Evolutionary conservation across 1,140 invertebrate species (phyloP).

Genomic region (Heliconius hewitsoni): DNA sequence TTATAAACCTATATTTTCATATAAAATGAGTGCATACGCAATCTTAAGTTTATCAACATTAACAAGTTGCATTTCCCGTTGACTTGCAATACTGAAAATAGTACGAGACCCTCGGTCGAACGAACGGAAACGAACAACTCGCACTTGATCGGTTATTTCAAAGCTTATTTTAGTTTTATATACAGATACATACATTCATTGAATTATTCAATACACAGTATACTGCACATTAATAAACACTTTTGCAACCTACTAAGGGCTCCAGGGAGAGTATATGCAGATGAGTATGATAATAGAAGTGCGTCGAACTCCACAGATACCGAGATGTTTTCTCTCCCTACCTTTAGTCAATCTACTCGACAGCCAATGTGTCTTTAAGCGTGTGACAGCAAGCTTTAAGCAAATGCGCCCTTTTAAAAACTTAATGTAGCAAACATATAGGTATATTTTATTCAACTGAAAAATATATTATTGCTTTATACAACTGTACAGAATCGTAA

Average conservation of each 20-base stretch:
- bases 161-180: background rate
- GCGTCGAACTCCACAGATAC: constrained; percentile 15
- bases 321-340: constrained; percentile 4
- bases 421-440: background rate
- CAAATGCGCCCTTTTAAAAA: constrained; percentile 32
- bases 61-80: no score
- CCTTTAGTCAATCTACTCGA: constrained; percentile 18
- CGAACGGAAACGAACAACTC: no score
- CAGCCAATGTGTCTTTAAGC: constrained; percentile 43
- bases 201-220: background rate
- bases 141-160: no score
- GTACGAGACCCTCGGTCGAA: no score
- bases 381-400: constrained; percentile 47
- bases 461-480: no score
- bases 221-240: constrained; percentile 1
- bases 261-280: constrained; percentile 10
- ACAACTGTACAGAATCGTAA: no score
- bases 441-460: no score
- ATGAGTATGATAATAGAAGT: constrained; percentile 13
- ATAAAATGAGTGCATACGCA: no score
- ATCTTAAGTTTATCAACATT: no score
- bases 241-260: constrained; percentile 4
- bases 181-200: background rate
- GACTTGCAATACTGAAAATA: no score
- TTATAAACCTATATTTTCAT: no score